Evolutionary conservation across 2,888 invertebrate species (phyloP).

Genomic region (Plebejus argus): DNA sequence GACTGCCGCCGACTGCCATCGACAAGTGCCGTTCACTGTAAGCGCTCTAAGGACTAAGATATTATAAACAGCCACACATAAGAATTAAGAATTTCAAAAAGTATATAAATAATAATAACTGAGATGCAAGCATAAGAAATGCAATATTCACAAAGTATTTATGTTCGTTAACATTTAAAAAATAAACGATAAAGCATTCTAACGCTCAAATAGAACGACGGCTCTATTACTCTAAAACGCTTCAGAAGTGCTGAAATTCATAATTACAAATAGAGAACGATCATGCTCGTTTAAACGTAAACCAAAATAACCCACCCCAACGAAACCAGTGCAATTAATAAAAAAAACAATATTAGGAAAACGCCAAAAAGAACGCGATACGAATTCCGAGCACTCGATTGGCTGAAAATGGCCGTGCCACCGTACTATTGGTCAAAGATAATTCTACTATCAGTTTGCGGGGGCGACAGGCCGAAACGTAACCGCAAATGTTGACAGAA

Average conservation of each 20-base stretch:
- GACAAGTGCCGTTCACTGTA: too few relatives aligned
- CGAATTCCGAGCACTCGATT: slow-evolving; percentile 62
- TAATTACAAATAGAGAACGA: slow-evolving; percentile 11
- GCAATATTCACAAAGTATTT: background rate
- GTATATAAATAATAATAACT: background rate
- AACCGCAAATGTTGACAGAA: slow-evolving; percentile 74
- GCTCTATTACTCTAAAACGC: background rate
- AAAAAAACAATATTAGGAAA: slow-evolving; percentile 45
- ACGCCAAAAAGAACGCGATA: slow-evolving; percentile 59
- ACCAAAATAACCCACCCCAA: slow-evolving; percentile 38
- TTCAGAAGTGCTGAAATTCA: slow-evolving; percentile 21
- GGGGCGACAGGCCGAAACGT: slow-evolving; percentile 73
- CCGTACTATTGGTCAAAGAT: slow-evolving; percentile 78
- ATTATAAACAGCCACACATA: background rate
- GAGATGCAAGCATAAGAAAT: background rate
- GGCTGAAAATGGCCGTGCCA: slow-evolving; percentile 67
- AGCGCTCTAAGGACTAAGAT: too few relatives aligned
- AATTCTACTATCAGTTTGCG: slow-evolving; percentile 75
- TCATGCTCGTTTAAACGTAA: slow-evolving; percentile 28
- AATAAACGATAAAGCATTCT: background rate
- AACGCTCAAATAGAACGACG: background rate
- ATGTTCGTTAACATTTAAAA: background rate
- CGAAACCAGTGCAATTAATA: slow-evolving; percentile 39
- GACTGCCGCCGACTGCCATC: too few relatives aligned
- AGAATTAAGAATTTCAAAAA: background rate